Evolutionary conservation across 2,888 invertebrate genomes (phyloP), one percentile per base, ranked within the genome.

Genomic region (Lasioglossum lativentre): DNA sequence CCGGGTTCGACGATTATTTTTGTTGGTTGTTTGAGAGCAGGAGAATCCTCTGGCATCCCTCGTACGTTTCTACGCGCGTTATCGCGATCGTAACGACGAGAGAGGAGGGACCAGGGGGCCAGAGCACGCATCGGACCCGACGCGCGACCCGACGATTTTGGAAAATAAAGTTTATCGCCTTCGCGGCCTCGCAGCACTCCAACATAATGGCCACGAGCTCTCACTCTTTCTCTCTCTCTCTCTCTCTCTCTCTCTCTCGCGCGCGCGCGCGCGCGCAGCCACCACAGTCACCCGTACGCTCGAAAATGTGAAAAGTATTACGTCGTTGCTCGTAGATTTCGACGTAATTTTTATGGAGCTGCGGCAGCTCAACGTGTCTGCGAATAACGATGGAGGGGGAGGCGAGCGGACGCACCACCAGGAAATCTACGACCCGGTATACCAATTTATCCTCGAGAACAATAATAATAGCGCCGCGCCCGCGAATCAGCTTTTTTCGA

Each of bases 81-180:
- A 90, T 90, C 90, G 87, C 89, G 89, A 91, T 90, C 89, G 89
- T 91, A 88, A 88, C 88, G 81, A 80, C 85, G 76, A 52, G 84
- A 70, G 86, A 34, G 34, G 34, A 82, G 59, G 27, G 27, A 27
- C 16, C 30, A 68, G 74, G 74, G 68, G 80, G 75, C 80, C 6
- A 73, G 70, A 38, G 30, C 63, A 80, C 86, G 87, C 86, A 88
- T 86, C 88, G 84, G 87, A 86, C 38, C 38, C 3, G 38, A 52
- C 85, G 83, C 80, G 85, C 87, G 84, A 77, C 74, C 79, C 83
- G 89, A 87, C 91, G 89, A 90, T 89, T 91, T 89, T 90, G 86
- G 81, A 91, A 91, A 91, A 91, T 91, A 91, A 91, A 91, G 91
- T 91, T 91, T 90, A 90, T 91, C 91, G 90, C 88, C 90, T 91